Conservation (phyloP, 2,888 invertebrate species). For the Pilophorus perplexus region DNA sequence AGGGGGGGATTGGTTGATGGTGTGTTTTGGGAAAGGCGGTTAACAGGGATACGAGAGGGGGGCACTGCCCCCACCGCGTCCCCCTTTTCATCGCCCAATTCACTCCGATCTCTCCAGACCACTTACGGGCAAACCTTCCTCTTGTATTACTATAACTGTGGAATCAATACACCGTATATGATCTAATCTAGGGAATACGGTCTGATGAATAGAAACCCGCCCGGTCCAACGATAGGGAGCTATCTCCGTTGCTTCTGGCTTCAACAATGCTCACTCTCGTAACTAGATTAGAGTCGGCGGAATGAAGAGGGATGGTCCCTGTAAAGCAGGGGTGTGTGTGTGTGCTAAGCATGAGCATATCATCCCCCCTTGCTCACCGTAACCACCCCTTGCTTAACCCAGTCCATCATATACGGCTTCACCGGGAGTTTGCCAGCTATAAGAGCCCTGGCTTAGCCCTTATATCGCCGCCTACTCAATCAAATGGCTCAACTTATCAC, state of each 20-base stretch:
- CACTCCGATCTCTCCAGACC: not conserved
- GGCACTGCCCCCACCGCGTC: not conserved
- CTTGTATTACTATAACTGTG: conserved; percentile 37
- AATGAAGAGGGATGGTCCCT: not conserved
- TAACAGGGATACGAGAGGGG: not conserved
- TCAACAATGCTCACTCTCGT: conserved; percentile 39
- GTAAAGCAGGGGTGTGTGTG: not conserved
- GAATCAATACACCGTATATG: conserved; percentile 41
- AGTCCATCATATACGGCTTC: not conserved
- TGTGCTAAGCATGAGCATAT: conserved; percentile 8
- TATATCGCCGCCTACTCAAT: conserved; percentile 25
- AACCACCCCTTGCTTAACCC: not conserved
- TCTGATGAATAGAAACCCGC: conserved; percentile 38
- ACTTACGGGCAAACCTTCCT: conserved; percentile 18
- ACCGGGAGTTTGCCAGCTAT: conserved; percentile 14
- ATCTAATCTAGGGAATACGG: conserved; percentile 40
- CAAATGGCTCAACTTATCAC: conserved; percentile 32
- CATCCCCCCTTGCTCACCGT: not conserved
- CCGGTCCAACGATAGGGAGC: conserved; percentile 19
- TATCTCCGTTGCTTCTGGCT: conserved; percentile 24
- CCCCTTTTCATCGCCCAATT: no score
- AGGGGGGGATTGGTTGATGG: not conserved
- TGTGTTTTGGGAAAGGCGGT: conserved; percentile 9
- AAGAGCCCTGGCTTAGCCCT: conserved; percentile 15
- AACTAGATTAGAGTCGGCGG: conserved; percentile 38